Evolutionary conservation across 1,140 invertebrate genomes (phyloP), one percentile per base, ranked within the genome.

Genomic region (Drosophila insularis): DNA sequence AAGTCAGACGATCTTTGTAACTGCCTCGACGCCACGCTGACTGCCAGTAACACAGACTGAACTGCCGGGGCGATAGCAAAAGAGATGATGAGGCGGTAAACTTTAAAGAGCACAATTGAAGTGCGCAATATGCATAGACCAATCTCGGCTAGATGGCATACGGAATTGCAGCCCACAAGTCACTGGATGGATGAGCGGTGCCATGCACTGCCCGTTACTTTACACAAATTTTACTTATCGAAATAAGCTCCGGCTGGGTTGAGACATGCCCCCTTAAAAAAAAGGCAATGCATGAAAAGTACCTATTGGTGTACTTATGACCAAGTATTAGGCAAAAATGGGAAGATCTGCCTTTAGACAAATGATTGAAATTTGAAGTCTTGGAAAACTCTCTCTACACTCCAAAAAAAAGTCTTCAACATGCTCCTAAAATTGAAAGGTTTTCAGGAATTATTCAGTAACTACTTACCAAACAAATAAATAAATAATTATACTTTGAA

Each of bases 161-260:
- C 27, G 35, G 32, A 35, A 10, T 10, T 37, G 11, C 37, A 60
- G 21, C 17, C 21, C 27, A 27, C 13, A 61, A 37, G 61, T 50
- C 43, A 17, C 17, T 21, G 4, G 43, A 50, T 50, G 43, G 32
- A n/a, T 19, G 43, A 50, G 32, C 63, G 61, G 80, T 85, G 68
- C 81, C 82, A 78, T 70, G 81, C 82, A 85, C 81, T 32, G 68
- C 58, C 58, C 68, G 71, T 75, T 71, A 69, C 78, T 81, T 80
- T 86, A 66, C 21, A 50, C 78, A 81, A 27, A 78, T 80, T 86
- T 64, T n/a, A 50, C 74, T 86, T 81, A 81, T 85, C 81, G 60
- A 64, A 39, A 39, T 39, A 35, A 58, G 60, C 65, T 70, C 56
- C 21, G 23, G 54, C 39, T 63, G 2, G 35, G 35, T 2, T 3